phyloP scores from a whole-genome alignment of 2,797 vertebrate species.

The Propithecus deckenii region DNA sequence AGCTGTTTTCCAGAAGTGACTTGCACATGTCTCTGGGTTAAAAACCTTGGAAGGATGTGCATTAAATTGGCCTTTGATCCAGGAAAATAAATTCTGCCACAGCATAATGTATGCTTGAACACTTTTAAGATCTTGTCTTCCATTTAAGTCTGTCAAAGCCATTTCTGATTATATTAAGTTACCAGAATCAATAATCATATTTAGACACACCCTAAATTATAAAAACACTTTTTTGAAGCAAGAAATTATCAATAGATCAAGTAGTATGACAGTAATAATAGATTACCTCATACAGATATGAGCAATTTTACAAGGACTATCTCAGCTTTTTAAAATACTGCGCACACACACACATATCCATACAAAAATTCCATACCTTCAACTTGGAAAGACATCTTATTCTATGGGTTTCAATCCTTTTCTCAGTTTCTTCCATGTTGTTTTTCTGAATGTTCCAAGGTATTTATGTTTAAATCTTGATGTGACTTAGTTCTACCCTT shows the following conservation, averaged over 20 bases:
- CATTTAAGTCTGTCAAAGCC: not conserved
- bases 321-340: not conserved
- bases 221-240: slow-evolving; percentile 8
- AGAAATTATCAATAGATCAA: not conserved
- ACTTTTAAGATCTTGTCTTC: not conserved
- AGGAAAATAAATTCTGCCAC: not conserved
- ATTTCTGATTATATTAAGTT: slow-evolving; percentile 2
- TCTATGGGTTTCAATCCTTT: slow-evolving; percentile 26
- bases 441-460: slow-evolving; percentile 46
- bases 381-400: slow-evolving; percentile 70
- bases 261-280: not conserved
- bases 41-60: not conserved
- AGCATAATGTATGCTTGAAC: not conserved
- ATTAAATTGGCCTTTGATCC: not conserved
- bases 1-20: not conserved
- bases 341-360: not conserved
- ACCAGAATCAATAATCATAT: not conserved
- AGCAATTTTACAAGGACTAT: not conserved
- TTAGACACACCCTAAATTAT: not conserved
- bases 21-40: not conserved
- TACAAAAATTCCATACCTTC: slow-evolving; percentile 74
- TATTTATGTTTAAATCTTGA: slow-evolving; percentile 56
- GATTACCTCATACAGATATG: not conserved
- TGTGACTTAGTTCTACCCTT: slow-evolving; percentile 41
- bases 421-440: slow-evolving; percentile 70